These are phyloP conservation scores for Electrona antarctica DNA, from an alignment of 2,113 vertebrate species.

Conservation along the genomic window DNA sequence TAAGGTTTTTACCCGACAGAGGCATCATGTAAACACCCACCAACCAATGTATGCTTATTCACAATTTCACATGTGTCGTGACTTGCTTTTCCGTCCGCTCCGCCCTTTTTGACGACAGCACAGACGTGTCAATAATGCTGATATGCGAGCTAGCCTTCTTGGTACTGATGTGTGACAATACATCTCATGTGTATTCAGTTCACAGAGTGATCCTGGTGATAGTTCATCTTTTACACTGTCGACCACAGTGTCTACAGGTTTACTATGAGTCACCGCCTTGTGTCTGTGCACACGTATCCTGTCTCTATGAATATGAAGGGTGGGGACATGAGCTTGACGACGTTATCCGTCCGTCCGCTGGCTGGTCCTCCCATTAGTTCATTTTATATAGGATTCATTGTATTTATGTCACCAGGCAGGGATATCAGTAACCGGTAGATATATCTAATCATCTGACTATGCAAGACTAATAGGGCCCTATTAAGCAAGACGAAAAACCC, in stretches of 20 bases:
- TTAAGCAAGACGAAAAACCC: too few species aligned
- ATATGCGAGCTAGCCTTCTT: neutral
- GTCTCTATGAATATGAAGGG: slow-evolving; percentile 40
- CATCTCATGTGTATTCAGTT: slow-evolving; percentile 14
- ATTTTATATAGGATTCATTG: too few species aligned
- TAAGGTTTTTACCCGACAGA: neutral
- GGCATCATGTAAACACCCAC: slow-evolving; percentile 62
- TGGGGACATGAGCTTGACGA: neutral
- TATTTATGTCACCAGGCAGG: too few species aligned
- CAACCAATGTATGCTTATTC: slow-evolving; percentile 52
- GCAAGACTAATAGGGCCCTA: too few species aligned
- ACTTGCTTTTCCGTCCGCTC: neutral
- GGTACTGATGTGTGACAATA: slow-evolving; percentile 14
- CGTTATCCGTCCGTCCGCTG: too few species aligned
- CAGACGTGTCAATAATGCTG: slow-evolving; percentile 40
- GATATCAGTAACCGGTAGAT: too few species aligned
- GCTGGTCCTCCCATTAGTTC: too few species aligned
- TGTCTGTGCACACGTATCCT: slow-evolving; percentile 7
- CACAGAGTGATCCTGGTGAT: slow-evolving; percentile 30
- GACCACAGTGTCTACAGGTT: slow-evolving; percentile 12
- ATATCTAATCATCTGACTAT: too few species aligned
- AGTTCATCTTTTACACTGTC: slow-evolving; percentile 29
- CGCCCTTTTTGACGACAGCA: neutral
- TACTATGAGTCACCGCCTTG: slow-evolving; percentile 2
- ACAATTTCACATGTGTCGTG: slow-evolving; percentile 11